These are phyloP conservation scores for Fopius arisanus DNA, from an alignment of 1,140 invertebrate species.

Conservation along the genomic window DNA sequence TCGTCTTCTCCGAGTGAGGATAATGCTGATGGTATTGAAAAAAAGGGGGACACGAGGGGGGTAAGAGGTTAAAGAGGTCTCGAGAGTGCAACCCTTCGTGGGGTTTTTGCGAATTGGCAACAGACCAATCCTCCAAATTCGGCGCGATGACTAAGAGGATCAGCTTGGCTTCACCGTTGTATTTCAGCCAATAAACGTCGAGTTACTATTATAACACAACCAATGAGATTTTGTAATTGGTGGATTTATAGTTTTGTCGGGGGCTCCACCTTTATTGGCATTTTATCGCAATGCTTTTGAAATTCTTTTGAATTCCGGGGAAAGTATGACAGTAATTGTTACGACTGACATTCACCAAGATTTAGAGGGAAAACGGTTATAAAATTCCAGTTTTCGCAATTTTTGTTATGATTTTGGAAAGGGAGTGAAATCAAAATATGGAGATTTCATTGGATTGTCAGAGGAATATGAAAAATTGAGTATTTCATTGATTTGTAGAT, in stretches of 20 bases:
- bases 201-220: not conserved
- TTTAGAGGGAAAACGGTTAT: no score
- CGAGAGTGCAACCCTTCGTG: constrained; percentile 14
- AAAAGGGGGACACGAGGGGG: constrained; percentile 10
- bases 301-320: not conserved
- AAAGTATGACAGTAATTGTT: no score
- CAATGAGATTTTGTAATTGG: not conserved
- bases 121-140: constrained; percentile 50
- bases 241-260: not conserved
- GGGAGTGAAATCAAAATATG: no score
- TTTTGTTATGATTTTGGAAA: no score
- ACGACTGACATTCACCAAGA: no score
- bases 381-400: no score
- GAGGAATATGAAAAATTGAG: no score
- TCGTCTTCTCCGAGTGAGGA: not conserved
- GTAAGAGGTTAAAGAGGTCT: constrained; percentile 30
- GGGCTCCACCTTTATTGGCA: not conserved
- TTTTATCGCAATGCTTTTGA: not conserved
- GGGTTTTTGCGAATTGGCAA: constrained; percentile 47
- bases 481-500: no score
- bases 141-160: constrained; percentile 49
- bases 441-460: no score
- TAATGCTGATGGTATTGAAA: constrained; percentile 6
- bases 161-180: constrained; percentile 10
- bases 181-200: constrained; percentile 14